Evolutionary conservation across 2,113 vertebrate species (phyloP).

Genomic region (Poicephalus meyeri): DNA sequence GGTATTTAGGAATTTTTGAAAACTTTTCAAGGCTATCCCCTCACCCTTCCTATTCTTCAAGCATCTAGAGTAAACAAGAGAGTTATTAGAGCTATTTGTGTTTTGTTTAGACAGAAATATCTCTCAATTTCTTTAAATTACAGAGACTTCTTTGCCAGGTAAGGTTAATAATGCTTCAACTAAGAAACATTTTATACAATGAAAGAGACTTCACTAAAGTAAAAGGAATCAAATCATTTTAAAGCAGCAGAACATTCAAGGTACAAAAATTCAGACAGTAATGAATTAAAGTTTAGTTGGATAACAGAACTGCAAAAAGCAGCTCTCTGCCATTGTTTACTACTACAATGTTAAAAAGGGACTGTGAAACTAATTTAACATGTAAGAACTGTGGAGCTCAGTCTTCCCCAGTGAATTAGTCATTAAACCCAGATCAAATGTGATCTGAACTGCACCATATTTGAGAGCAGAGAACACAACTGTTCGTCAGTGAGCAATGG

Average conservation of each 20-base stretch:
- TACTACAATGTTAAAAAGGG: neutral
- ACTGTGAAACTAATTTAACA: neutral
- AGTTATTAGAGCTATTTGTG: neutral
- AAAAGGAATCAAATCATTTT: neutral
- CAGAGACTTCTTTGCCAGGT: neutral
- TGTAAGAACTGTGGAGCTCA: neutral
- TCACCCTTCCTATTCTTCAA: neutral
- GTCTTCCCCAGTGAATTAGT: neutral
- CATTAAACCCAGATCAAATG: neutral
- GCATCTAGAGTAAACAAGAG: neutral
- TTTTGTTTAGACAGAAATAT: neutral
- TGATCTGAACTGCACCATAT: too few relatives aligned
- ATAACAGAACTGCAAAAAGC: neutral
- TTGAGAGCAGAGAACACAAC: neutral
- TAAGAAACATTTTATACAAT: neutral
- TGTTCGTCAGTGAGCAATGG: neutral
- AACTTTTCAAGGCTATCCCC: neutral
- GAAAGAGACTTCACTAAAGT: neutral
- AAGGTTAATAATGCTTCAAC: neutral
- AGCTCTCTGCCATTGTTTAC: neutral
- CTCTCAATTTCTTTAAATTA: neutral
- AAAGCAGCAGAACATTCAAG: neutral
- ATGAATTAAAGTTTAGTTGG: neutral
- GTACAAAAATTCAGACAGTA: neutral
- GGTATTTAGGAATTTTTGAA: neutral